Percentiles rank a stretch among this genome's conserved stretches.
Conservation (phyloP, 2,797 vertebrate species). For the Siniperca obscura region DNA sequence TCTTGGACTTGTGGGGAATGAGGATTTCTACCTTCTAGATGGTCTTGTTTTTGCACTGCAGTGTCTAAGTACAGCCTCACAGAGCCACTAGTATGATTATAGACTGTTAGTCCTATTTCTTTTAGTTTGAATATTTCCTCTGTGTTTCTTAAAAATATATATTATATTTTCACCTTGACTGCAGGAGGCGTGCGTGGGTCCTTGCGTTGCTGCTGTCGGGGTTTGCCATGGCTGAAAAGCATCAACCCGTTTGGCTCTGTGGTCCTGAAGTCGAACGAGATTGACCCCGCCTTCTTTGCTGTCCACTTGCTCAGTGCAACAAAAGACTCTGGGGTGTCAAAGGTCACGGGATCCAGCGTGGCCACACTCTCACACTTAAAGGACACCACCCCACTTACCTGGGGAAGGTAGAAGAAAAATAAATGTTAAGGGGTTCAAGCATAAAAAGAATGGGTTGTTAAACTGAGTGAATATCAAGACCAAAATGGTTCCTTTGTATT, state of each 20-base stretch:
- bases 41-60: neutral
- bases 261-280: slow-evolving; percentile 98
- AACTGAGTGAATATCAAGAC: slow-evolving; percentile 24
- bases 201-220: slow-evolving; percentile 92
- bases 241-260: slow-evolving; percentile 98
- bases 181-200: slow-evolving; percentile 95
- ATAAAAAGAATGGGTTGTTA: neutral
- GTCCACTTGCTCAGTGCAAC: slow-evolving; percentile 98
- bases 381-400: slow-evolving; percentile 95
- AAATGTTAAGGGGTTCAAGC: neutral
- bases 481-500: slow-evolving; percentile 48
- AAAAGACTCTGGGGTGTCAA: slow-evolving; percentile 97
- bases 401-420: neutral
- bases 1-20: neutral
- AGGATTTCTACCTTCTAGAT: neutral
- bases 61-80: neutral
- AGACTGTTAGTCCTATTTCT: neutral
- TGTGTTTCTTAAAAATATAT: neutral
- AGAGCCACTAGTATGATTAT: neutral
- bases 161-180: slow-evolving; percentile 77
- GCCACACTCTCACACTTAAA: slow-evolving; percentile 99
- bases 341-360: slow-evolving; percentile 98
- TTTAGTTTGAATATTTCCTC: neutral
- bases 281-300: slow-evolving; percentile 98
- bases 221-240: slow-evolving; percentile 98